A percentile compares a stretch with the other conserved stretches of the same genome.
Evolutionary conservation across 2,888 invertebrate species (phyloP).

Genomic region (Macrophya alboannulata): DNA sequence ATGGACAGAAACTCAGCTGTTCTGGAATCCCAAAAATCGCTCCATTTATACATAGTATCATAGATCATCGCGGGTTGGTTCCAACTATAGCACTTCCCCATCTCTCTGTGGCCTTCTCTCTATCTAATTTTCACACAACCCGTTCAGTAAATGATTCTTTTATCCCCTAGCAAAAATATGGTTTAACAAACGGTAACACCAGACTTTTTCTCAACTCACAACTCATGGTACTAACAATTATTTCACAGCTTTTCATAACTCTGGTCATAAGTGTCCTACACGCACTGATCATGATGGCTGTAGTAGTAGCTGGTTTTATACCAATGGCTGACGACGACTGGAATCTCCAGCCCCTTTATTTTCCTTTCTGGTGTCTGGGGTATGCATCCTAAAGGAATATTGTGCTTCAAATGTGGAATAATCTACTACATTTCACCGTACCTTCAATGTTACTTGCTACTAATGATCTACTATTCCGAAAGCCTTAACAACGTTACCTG

Average conservation of each 20-base stretch:
- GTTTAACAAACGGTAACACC: background rate
- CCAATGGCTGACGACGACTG: constrained; percentile 78
- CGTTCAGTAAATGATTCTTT: background rate
- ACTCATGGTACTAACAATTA: constrained; percentile 43
- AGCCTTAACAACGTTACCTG: constrained; percentile 85
- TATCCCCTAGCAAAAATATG: background rate
- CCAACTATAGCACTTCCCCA: no score
- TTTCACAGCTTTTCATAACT: constrained; percentile 77
- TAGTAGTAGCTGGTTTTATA: constrained; percentile 79
- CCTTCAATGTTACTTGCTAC: constrained; percentile 84
- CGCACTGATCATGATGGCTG: constrained; percentile 82
- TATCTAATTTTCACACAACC: background rate
- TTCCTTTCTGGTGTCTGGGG: constrained; percentile 78
- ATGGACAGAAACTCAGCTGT: no score
- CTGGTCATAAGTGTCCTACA: constrained; percentile 80
- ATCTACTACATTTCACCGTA: constrained; percentile 84
- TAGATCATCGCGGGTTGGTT: no score
- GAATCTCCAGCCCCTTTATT: constrained; percentile 81
- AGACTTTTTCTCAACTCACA: background rate
- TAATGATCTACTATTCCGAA: constrained; percentile 84
- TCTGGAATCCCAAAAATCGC: background rate
- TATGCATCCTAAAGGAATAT: constrained; percentile 80
- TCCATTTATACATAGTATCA: background rate
- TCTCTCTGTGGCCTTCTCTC: background rate
- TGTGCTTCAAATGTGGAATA: constrained; percentile 78